Evolutionary conservation across 1,140 invertebrate genomes (phyloP), one percentile per base, ranked within the genome.

Genomic region (Orius laevigatus): DNA sequence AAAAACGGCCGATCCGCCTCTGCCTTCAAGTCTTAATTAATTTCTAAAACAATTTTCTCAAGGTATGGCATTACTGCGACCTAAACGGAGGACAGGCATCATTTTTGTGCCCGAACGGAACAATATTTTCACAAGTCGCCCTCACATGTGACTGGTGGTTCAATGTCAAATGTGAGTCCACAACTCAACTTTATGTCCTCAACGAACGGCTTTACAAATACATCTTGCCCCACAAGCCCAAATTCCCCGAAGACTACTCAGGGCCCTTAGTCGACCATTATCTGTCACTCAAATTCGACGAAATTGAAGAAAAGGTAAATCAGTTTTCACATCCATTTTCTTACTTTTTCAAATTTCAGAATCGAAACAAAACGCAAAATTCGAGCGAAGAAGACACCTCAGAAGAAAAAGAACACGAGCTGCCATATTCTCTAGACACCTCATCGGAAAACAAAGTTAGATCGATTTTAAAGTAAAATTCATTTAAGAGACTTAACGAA

Each of bases 91-190:
- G 85, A 5, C 84, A 90, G 65, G 83, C 86, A 4, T 87, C 84
- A 1, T 92, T 91, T 59, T 66, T 91, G 2, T 92, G 87, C 60
- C 86, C 86, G 5, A 91, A 91, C 59, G 85, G 86, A 14, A 92
- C 88, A 3, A 82, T 91, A 57, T 92, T 91, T 66, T 88, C 80
- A 59, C 88, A 92, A 70, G 78, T 81, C 1, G 76, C 74, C 1
- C 63, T 86, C 0, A 88, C 84, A 0, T 91, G 87, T 56, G 84
- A 89, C 61, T 89, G 86, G 87, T 90, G 86, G 87, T 90, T 87
- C 63, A 90, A 88, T 60, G 59, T 60, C 4, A 57, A 81, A 53
- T 91, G 87, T 61, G 73, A 78, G 16, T 74, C 79, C 2, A 87
- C 85, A 0, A 65, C 81, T 1, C 83, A 87, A 60, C 69, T 86